Conservation (phyloP, 2,888 invertebrate species). For the Idaea straminata region DNA sequence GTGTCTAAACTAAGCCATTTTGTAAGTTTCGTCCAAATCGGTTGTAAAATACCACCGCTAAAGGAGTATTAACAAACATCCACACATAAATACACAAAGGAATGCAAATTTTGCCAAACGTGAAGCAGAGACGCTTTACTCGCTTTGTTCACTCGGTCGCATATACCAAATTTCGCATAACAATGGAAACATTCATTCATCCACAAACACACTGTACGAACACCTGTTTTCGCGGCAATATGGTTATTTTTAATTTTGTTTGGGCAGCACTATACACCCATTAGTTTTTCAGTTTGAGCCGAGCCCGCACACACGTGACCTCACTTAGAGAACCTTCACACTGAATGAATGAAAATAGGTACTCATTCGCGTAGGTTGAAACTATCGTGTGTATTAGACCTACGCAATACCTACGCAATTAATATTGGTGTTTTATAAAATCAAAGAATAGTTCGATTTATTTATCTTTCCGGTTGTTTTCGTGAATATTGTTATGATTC, state of each 20-base stretch:
- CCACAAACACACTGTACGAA: slow-evolving; percentile 35
- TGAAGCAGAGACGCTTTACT: too few relatives aligned
- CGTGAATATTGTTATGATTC: background rate
- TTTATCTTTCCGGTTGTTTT: background rate
- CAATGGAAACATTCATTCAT: slow-evolving; percentile 30
- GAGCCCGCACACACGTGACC: slow-evolving; percentile 35
- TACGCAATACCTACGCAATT: background rate
- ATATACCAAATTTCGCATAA: slow-evolving; percentile 5
- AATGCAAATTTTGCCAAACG: too few relatives aligned
- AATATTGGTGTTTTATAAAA: background rate
- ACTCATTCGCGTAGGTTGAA: slow-evolving; percentile 22
- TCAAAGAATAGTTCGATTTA: background rate
- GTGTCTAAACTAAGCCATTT: too few relatives aligned
- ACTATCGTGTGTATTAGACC: slow-evolving; percentile 11
- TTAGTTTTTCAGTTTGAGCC: slow-evolving; percentile 39
- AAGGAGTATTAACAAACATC: too few relatives aligned
- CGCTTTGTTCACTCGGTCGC: too few relatives aligned
- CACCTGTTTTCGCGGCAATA: slow-evolving; percentile 61
- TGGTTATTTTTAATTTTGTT: slow-evolving; percentile 47
- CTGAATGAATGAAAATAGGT: slow-evolving; percentile 29
- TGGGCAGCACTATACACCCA: slow-evolving; percentile 34
- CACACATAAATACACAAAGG: too few relatives aligned
- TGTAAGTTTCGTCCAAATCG: too few relatives aligned
- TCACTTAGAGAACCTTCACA: slow-evolving; percentile 46
- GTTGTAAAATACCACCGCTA: too few relatives aligned